phyloP scores from a whole-genome alignment of 2,888 invertebrate species.

The Euzophera pinguis region DNA sequence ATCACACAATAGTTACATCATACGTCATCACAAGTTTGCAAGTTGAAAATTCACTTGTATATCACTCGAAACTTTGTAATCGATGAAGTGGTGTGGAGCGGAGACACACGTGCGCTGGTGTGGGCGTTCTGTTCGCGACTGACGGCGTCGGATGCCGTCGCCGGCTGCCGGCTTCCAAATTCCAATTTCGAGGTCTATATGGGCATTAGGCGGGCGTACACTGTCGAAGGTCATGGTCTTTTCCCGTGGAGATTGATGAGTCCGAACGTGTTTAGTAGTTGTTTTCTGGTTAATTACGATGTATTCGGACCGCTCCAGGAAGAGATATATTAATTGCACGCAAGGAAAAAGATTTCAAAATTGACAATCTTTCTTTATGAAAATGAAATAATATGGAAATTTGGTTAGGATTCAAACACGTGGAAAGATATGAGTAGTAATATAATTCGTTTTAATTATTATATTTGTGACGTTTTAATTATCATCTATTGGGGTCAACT shows the following conservation, averaged over 20 bases:
- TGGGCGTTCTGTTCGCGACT: conserved; percentile 61
- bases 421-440: too few species aligned
- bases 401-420: too few species aligned
- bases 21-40: conserved; percentile 33
- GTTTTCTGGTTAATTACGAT: conserved; percentile 1
- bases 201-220: conserved; percentile 51
- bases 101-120: conserved; percentile 45
- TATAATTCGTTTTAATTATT: too few species aligned
- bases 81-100: conserved; percentile 23
- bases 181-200: conserved; percentile 60
- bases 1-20: conserved; percentile 45
- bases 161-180: conserved; percentile 48
- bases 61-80: conserved; percentile 38
- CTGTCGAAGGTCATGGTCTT: conserved; percentile 64
- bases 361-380: too few species aligned
- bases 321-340: neutral
- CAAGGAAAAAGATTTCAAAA: too few species aligned
- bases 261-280: neutral
- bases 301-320: neutral
- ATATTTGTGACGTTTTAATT: too few species aligned
- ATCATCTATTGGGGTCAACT: too few species aligned
- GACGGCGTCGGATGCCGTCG: conserved; percentile 42
- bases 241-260: conserved; percentile 27
- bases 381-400: too few species aligned
- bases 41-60: conserved; percentile 18